Evolutionary conservation across 2,113 vertebrate genomes (phyloP).

Genomic region (Neolamprologus cancellatus): DNA sequence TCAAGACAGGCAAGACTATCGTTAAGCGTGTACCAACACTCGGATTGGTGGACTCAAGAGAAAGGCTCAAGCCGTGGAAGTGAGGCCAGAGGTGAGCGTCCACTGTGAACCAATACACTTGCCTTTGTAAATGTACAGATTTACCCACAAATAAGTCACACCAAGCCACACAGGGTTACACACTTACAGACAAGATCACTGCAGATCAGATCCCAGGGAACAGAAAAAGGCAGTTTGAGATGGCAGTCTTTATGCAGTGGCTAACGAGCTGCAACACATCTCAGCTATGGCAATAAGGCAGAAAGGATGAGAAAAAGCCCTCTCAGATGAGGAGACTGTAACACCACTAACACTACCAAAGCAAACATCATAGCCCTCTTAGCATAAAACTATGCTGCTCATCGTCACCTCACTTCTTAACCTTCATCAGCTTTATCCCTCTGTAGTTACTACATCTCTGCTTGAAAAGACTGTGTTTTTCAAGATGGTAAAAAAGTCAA

Average conservation of each 20-base stretch:
- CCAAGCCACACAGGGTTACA: not conserved
- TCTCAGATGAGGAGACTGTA: not conserved
- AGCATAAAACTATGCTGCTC: not conserved
- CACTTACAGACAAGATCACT: not conserved
- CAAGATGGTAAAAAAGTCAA: not conserved
- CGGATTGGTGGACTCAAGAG: not conserved
- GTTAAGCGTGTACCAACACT: not conserved
- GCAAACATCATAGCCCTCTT: not conserved
- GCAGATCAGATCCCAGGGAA: not conserved
- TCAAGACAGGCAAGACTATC: fast-evolving
- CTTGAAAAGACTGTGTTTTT: not conserved
- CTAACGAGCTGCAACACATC: not conserved
- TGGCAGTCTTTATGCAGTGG: not conserved
- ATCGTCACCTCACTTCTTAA: not conserved
- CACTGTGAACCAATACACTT: not conserved
- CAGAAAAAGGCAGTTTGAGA: not conserved
- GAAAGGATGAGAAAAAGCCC: not conserved
- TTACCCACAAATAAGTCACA: not conserved
- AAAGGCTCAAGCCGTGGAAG: not conserved
- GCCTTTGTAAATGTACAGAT: not conserved
- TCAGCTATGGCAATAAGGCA: not conserved
- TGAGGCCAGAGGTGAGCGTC: not conserved
- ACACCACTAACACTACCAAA: not conserved
- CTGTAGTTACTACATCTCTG: not conserved
- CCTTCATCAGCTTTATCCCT: not conserved